Evolutionary conservation across 2,113 vertebrate species (phyloP), one percentile per base, ranked within the genome.

Genomic region (Bettongia penicillata): DNA sequence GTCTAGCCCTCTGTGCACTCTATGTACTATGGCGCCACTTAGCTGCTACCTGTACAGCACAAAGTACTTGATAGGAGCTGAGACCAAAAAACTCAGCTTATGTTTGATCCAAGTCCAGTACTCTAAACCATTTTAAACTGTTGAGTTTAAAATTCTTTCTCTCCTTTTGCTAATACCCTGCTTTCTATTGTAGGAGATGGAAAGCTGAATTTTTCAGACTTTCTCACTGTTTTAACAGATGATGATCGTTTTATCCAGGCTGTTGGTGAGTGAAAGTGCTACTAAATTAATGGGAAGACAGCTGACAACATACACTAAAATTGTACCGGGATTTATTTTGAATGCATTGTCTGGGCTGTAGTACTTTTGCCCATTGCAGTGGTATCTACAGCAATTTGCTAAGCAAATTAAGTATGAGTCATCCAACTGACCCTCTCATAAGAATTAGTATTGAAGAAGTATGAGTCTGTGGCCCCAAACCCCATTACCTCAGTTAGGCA

Each of bases 161-260:
- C n/a, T 68, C 43, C 89, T 96, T 96, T 49, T 91, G 93, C 95
- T 98, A 91, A 97, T 43, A 16, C 50, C 90, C 57, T 22, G 22
- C 53, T 92, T 96, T 98, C 90, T 95, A 26, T 97, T 98, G 68
- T 96, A 98, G 98, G 97, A 95, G 98, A 98, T 50, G 97, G 97
- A 61, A 98, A 96, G 2, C 96, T 98, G 95, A 98, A 96, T 94
- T 98, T 98, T 97, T 98, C 96, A 16, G 97, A 98, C 91, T 98
- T 98, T 53, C 91, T 98, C 77, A 97, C 94, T 26, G 96, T 96
- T 26, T 26, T 98, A 47, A 98, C 96, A 95, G 98, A 97, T 96
- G 95, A 93, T 53, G 97, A 93, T 49, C 90, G 12, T 95, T 98
- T 98, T 25, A 19, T 98, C 28, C 97, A 93, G 50, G 97, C 98